Evolutionary conservation across 2,797 vertebrate genomes (phyloP).

Genomic region (Pteropus rufus): DNA sequence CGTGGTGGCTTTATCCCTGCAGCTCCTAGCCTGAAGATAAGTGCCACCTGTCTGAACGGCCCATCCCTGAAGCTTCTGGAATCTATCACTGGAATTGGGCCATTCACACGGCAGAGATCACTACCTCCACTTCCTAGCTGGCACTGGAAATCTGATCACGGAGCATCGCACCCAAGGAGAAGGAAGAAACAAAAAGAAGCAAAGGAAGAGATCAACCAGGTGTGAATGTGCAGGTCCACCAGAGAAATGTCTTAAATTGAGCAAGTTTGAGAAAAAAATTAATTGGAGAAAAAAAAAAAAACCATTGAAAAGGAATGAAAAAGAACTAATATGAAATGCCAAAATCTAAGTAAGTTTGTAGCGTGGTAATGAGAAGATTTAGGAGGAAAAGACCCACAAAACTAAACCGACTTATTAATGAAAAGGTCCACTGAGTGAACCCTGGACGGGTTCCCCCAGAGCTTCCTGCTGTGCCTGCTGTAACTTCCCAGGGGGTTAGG

Average conservation of each 20-base stretch:
- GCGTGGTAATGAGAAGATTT: neutral
- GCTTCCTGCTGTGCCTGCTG: rapidly evolving
- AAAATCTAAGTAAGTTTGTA: neutral
- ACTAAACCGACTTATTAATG: neutral
- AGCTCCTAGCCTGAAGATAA: neutral
- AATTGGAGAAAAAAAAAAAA: neutral
- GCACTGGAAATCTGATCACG: no score
- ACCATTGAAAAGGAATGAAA: neutral
- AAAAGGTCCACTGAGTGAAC: neutral
- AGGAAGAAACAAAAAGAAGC: neutral
- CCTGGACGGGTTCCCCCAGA: neutral
- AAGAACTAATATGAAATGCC: neutral
- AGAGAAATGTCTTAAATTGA: neutral
- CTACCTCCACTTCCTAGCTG: neutral
- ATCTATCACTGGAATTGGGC: rapidly evolving
- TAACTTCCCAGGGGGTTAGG: neutral
- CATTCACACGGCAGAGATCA: neutral
- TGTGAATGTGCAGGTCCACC: neutral
- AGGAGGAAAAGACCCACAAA: neutral
- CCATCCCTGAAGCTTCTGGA: neutral
- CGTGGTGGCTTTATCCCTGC: neutral
- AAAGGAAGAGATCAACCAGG: neutral
- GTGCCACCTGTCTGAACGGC: neutral
- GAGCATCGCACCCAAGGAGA: neutral
- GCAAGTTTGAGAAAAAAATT: neutral